These are phyloP conservation scores for Oreonectes daqikongensis DNA, from an alignment of 2,797 vertebrate genomes.

Conservation along the genomic window DNA sequence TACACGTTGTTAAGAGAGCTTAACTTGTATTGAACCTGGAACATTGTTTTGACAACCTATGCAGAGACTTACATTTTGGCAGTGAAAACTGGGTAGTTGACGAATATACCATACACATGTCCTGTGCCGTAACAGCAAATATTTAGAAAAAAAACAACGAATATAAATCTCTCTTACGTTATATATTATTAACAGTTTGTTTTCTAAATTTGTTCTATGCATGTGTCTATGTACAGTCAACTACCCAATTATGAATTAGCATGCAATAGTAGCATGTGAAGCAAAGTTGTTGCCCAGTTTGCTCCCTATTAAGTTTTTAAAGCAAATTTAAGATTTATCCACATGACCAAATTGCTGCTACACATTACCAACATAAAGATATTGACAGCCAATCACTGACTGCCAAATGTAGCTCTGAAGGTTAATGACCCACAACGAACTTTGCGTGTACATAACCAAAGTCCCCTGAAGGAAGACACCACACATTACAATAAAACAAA, in stretches of 20 bases:
- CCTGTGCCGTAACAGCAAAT: too few relatives aligned
- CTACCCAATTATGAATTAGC: too few relatives aligned
- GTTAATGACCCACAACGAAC: constrained; percentile 13
- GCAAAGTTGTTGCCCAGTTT: neutral
- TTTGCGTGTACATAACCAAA: constrained; percentile 10
- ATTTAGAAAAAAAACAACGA: too few relatives aligned
- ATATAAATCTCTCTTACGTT: too few relatives aligned
- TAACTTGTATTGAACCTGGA: neutral
- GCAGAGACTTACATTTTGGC: too few relatives aligned
- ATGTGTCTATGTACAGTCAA: too few relatives aligned
- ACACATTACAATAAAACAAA: neutral
- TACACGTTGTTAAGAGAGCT: neutral
- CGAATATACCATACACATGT: too few relatives aligned
- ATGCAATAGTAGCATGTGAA: neutral
- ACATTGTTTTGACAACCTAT: too few relatives aligned
- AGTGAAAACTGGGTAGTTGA: too few relatives aligned
- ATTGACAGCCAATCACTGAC: constrained; percentile 1
- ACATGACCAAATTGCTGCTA: neutral
- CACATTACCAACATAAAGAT: neutral
- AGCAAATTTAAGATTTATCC: neutral
- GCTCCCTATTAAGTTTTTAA: neutral
- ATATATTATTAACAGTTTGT: too few relatives aligned
- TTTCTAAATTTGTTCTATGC: too few relatives aligned
- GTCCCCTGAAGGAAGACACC: neutral
- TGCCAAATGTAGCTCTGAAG: constrained; percentile 14